Conservation (phyloP, 92 coral and sea anemone species). For the Porites cylindrica region DNA sequence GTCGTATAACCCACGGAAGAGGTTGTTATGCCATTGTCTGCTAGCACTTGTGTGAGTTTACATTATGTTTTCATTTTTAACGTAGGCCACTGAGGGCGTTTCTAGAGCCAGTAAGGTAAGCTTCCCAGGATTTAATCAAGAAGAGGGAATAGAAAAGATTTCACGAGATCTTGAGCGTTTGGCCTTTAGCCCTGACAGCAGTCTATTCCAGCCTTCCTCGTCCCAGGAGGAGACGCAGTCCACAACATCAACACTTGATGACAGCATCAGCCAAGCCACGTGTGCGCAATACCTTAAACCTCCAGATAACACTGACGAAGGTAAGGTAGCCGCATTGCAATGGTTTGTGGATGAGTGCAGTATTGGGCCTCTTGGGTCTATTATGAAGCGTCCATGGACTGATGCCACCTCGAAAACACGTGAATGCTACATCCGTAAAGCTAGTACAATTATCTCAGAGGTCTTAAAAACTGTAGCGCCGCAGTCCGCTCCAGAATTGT, state of each 20-base stretch:
- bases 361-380: conserved; percentile 43
- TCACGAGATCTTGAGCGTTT: conserved; percentile 16
- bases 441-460: conserved; percentile 13
- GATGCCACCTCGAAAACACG: conserved; percentile 25
- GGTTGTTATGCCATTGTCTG: conserved; percentile 6
- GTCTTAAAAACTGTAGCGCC: conserved; percentile 34
- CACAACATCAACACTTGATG: neutral
- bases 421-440: conserved; percentile 12
- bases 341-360: conserved; percentile 17
- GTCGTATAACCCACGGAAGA: neutral
- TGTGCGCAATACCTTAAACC: conserved; percentile 10
- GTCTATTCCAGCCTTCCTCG: conserved; percentile 44
- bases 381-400: conserved; percentile 49
- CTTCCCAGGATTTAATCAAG: neutral
- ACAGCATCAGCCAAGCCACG: conserved; percentile 17
- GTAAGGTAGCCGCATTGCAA: conserved; percentile 8
- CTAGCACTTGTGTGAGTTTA: neutral
- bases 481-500: conserved; percentile 32
- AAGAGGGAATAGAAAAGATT: conserved; percentile 13
- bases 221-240: conserved; percentile 34
- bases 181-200: conserved; percentile 30
- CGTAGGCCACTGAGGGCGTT: neutral
- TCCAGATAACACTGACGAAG: conserved; percentile 9
- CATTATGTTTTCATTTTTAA: neutral
- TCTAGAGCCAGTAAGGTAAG: conserved; percentile 1